Conservation (phyloP, 1,140 invertebrate species). For the Drosophila repleta region DNA sequence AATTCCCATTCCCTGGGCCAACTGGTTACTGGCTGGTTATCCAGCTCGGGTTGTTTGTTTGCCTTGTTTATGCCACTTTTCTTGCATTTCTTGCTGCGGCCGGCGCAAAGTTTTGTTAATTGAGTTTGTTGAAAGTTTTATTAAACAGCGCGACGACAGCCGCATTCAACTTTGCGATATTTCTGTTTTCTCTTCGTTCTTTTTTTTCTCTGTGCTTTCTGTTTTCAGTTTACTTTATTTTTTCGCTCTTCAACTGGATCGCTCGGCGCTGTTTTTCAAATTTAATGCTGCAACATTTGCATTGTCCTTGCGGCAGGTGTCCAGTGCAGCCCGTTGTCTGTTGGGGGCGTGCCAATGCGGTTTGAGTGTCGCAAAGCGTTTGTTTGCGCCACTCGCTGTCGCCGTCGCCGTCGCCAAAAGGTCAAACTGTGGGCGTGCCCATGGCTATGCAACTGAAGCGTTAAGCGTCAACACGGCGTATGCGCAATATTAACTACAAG, state of each 20-base stretch:
- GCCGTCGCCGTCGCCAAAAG: conserved; percentile 19
- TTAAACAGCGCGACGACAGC: conserved; percentile 75
- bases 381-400: conserved; percentile 18
- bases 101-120: conserved; percentile 78
- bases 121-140: conserved; percentile 82
- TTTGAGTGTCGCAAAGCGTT: conserved; percentile 33
- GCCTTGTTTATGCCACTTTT: conserved; percentile 81
- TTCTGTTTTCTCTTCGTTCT: conserved; percentile 31
- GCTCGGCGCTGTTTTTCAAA: conserved; percentile 21
- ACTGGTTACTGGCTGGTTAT: conserved; percentile 27
- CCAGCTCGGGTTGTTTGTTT: conserved; percentile 64
- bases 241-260: conserved; percentile 6
- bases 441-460: conserved; percentile 22
- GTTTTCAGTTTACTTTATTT: conserved; percentile 13
- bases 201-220: neutral
- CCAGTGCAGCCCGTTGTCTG: conserved; percentile 24
- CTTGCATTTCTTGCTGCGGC: conserved; percentile 78
- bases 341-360: conserved; percentile 31
- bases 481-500: conserved; percentile 29
- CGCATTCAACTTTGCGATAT: conserved; percentile 65
- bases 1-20: neutral
- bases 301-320: conserved; percentile 27
- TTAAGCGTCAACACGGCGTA: conserved; percentile 38
- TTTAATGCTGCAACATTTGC: conserved; percentile 65
- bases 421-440: conserved; percentile 34